A percentile compares a stretch with the other conserved stretches of the same genome.
These are phyloP conservation scores for Puma concolor DNA, from an alignment of 2,113 vertebrate species.

Conservation along the genomic window DNA sequence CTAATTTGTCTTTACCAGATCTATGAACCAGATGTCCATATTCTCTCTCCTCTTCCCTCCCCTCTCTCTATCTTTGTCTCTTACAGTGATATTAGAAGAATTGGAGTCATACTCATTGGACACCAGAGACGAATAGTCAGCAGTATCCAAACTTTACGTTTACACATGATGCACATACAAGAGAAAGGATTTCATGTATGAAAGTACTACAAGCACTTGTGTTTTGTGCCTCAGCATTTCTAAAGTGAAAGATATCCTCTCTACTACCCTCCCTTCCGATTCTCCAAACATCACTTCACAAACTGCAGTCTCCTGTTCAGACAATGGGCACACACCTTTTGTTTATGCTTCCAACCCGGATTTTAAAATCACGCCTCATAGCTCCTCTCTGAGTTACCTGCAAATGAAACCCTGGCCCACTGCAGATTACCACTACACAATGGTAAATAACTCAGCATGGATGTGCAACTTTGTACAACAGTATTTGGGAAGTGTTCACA, in stretches of 20 bases:
- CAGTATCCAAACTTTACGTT: slow-evolving; percentile 96
- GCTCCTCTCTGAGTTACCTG: slow-evolving; percentile 82
- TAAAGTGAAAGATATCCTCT: slow-evolving; percentile 86
- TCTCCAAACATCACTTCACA: slow-evolving; percentile 82
- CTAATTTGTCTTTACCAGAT: neutral
- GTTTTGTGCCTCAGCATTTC: slow-evolving; percentile 93
- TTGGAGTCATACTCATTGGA: slow-evolving; percentile 96
- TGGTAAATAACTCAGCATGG: slow-evolving; percentile 87
- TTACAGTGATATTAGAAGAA: slow-evolving; percentile 96
- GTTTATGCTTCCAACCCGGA: slow-evolving; percentile 85
- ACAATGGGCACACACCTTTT: slow-evolving; percentile 75
- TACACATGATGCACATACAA: slow-evolving; percentile 97
- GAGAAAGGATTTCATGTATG: slow-evolving; percentile 99
- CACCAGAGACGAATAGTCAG: slow-evolving; percentile 98
- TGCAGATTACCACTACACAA: slow-evolving; percentile 81
- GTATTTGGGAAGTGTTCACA: slow-evolving; percentile 80
- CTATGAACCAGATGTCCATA: neutral
- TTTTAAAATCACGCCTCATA: slow-evolving; percentile 85
- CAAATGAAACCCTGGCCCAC: slow-evolving; percentile 79
- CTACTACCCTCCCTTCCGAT: slow-evolving; percentile 81
- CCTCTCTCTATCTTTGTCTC: slow-evolving; percentile 22
- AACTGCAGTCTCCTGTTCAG: slow-evolving; percentile 80
- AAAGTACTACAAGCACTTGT: slow-evolving; percentile 87
- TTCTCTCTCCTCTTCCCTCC: neutral
- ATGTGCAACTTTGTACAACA: slow-evolving; percentile 85